Evolutionary conservation across 2,888 invertebrate species (phyloP).

Genomic region (Caenorhabditis sp.): DNA sequence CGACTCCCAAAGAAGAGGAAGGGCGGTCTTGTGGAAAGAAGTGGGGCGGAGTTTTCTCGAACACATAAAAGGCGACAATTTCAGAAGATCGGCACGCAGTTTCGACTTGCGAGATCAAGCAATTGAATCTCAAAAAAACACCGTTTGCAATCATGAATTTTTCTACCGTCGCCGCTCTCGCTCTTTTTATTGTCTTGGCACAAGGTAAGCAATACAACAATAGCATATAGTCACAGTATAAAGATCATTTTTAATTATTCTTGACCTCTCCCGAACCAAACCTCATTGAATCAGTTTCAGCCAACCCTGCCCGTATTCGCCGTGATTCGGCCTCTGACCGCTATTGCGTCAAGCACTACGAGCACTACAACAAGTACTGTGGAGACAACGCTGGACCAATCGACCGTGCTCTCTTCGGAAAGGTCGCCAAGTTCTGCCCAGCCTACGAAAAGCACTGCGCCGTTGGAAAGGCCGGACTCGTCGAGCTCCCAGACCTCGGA

Average conservation of each 20-base stretch:
- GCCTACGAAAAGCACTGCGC: conserved; percentile 78
- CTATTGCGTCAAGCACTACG: conserved; percentile 75
- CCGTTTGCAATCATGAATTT: conserved; percentile 64
- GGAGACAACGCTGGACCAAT: conserved; percentile 63
- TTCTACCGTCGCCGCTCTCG: conserved; percentile 63
- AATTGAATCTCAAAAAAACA: conserved; percentile 64
- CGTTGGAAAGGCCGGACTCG: conserved; percentile 65
- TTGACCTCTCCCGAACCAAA: neutral
- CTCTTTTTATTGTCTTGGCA: conserved; percentile 60
- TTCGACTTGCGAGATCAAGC: conserved; percentile 70
- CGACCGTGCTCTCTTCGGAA: conserved; percentile 68
- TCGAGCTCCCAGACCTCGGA: conserved; percentile 64
- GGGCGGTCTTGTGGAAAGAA: conserved; percentile 53
- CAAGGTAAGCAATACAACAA: conserved; percentile 54
- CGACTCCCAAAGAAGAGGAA: conserved; percentile 37
- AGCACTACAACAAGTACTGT: conserved; percentile 76
- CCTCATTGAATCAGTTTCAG: conserved; percentile 52
- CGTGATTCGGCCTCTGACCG: conserved; percentile 66
- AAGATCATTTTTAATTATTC: too few relatives aligned
- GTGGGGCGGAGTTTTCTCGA: conserved; percentile 46
- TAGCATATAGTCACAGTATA: too few relatives aligned
- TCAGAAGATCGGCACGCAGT: conserved; percentile 65
- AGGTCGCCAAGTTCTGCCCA: conserved; percentile 79
- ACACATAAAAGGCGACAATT: conserved; percentile 54
- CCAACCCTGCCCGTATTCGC: conserved; percentile 68